Evolutionary conservation across 1,140 invertebrate genomes (phyloP), one percentile per base, ranked within the genome.

Genomic region (Drosophila orena): DNA sequence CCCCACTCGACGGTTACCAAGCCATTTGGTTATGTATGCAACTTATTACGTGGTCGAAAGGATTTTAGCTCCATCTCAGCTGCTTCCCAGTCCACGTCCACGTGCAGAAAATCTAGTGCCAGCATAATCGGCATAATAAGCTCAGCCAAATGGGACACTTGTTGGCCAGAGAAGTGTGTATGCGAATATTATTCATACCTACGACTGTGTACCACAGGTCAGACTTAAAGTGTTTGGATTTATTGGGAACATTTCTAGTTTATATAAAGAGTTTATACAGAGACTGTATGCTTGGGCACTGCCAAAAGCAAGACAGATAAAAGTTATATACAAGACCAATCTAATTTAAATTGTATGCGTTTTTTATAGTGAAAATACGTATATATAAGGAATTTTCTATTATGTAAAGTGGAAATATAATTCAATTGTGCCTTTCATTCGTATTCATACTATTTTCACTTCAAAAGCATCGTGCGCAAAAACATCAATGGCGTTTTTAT

Each of bases 21-120:
- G 49, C 59, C 52, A 65, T 74, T 75, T 64, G 35, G 70, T 64
- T 75, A 66, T 76, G 53, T 58, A 58, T 60, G 54, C 68, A 60
- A 60, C 68, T 72, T 57, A 71, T 71, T 70, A 71, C 52, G 65
- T 71, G 65, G 37, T n/a, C 8, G 43, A 40, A 34, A 57, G 43
- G 35, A 47, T 47, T 46, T 20, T 27, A 20, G 5, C n/a, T 54
- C 6, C 30, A 44, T 59, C 66, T 40, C 64, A 65, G 43, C 59
- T 77, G 66, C 35, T 37, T n/a, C 42, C 30, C n/a, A 24, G 24
- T 24, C 24, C 4, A n/a, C n/a, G n/a, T n/a, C n/a, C n/a, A 77
- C 73, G 43, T 35, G 6, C 20, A 37, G 65, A 53, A 69, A 57
- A 62, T 62, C 20, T 30, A 50, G 49, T 27, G 20, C 3, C 24